Base-by-base conservation (phyloP, 2,888 invertebrate species). In the Troides helena region DNA sequence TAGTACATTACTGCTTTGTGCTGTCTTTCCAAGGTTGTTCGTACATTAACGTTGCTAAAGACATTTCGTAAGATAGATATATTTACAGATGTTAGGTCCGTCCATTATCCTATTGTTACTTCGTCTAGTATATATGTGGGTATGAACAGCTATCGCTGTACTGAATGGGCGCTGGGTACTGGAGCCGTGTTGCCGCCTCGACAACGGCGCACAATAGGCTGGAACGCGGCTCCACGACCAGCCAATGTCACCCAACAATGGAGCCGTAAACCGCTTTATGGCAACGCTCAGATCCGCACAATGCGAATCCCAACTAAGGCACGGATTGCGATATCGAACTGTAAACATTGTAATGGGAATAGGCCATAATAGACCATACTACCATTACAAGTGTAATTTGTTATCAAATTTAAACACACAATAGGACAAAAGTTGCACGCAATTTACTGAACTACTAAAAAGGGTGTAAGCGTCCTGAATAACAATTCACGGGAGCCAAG, bases 231-330 rank as follows among this genome's bases (percentile, higher is more conserved):
- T 59, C 30, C 61, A 39, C 59, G 21, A 58, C 25, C 46, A 23
- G 57, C n/a, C 66, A 70, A 70, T 70, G 66, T 70, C 66, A 66
- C 70, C 61, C 71, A 77, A 82, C 82, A 82, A 83, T 81, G 79
- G 73, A 74, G 75, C 74, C 69, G 74, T 79, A 77, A 82, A 80
- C 71, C 62, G 66, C 59, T 70, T 70, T 70, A 66, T 66, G n/a
- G 66, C 36, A 12, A 39, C n/a, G 17, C 66, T 59, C 62, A 50
- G 50, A 59, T 66, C 59, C 21, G 66, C 70, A 65, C 69, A 65
- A 69, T 65, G 62, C 21, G 46, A 65, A 62, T 65, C n/a, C 25
- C 30, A 62, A 62, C 59, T 62, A 25, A 59, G 60, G 65, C 39
- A 62, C 62, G 66, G 8, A 70, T 69, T 69, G 69, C 58, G 65